A percentile compares a stretch with the other conserved stretches of the same genome.
phyloP scores from a whole-genome alignment of 2,888 invertebrate genomes.

The Thecocarcelia acutangulata region DNA sequence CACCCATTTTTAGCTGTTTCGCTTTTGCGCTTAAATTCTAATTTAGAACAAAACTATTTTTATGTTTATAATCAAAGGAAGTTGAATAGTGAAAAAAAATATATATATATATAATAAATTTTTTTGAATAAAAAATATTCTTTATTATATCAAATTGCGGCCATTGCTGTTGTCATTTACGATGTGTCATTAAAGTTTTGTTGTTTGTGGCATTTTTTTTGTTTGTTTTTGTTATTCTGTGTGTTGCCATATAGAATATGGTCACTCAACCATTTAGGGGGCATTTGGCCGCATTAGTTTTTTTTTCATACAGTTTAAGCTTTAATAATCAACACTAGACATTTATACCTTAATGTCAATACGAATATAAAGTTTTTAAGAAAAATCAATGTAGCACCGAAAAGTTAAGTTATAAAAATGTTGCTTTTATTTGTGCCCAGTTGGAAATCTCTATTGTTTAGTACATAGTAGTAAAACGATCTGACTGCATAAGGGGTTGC shows the following conservation, averaged over 20 bases:
- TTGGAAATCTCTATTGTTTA: neutral
- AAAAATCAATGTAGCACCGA: neutral
- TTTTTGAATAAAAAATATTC: conserved; percentile 25
- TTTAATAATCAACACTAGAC: conserved; percentile 20
- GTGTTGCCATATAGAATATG: conserved; percentile 55
- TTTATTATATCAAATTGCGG: conserved; percentile 43
- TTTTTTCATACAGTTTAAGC: neutral
- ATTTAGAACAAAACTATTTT: conserved; percentile 36
- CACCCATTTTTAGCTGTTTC: conserved; percentile 20
- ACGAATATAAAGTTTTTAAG: conserved; percentile 6
- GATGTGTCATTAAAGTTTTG: conserved; percentile 35
- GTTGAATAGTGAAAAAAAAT: conserved; percentile 52
- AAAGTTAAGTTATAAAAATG: neutral
- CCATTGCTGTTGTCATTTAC: conserved; percentile 44
- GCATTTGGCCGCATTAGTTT: conserved; percentile 61
- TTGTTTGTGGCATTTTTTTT: conserved; percentile 6
- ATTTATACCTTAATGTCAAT: neutral
- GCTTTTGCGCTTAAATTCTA: conserved; percentile 10
- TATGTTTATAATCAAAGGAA: conserved; percentile 52
- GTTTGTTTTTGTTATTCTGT: neutral
- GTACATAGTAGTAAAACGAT: neutral
- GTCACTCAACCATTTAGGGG: conserved; percentile 60
- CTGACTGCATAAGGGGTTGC: neutral
- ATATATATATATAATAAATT: neutral
- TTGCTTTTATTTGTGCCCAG: neutral